A percentile compares a stretch with the other conserved stretches of the same genome.
Evolutionary conservation across 37 sponge, comb jelly and placozoan genomes (phyloP).

Genomic region (Crambe crambe): DNA sequence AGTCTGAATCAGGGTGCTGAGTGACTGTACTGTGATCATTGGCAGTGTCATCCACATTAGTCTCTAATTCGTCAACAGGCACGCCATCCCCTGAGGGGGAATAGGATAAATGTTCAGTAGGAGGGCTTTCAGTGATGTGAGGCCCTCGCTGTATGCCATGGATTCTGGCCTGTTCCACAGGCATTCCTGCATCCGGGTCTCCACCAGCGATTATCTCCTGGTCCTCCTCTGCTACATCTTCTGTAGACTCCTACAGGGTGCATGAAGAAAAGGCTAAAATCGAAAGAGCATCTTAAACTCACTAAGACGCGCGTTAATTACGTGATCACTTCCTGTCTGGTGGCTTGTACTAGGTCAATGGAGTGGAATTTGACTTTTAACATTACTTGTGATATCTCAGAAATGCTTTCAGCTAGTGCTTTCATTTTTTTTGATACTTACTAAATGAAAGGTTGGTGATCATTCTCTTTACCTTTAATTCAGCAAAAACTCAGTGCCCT

Average conservation of each 20-base stretch:
- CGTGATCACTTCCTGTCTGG: too few species aligned
- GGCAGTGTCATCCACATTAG: background rate
- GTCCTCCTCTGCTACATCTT: slow-evolving; percentile 41
- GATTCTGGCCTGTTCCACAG: slow-evolving; percentile 37
- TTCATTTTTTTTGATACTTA: too few species aligned
- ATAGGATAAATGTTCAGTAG: background rate
- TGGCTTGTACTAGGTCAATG: too few species aligned
- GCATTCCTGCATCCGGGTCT: slow-evolving; percentile 76
- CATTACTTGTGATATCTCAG: too few species aligned
- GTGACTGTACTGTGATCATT: slow-evolving; percentile 6
- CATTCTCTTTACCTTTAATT: too few species aligned
- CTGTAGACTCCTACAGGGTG: slow-evolving; percentile 39
- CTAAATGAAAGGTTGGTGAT: too few species aligned
- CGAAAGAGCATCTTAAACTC: too few species aligned
- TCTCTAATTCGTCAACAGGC: background rate
- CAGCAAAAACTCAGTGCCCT: too few species aligned
- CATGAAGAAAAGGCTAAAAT: too few species aligned
- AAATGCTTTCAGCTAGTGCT: too few species aligned
- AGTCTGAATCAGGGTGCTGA: slow-evolving; percentile 30
- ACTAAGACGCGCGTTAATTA: too few species aligned
- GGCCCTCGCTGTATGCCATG: slow-evolving; percentile 55
- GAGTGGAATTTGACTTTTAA: too few species aligned
- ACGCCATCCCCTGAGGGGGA: slow-evolving; percentile 1
- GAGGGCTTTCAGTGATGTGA: background rate
- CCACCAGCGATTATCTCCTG: slow-evolving; percentile 59